phyloP scores from a whole-genome alignment of 2,113 vertebrate genomes.

The Pomatorhinus ruficollis region DNA sequence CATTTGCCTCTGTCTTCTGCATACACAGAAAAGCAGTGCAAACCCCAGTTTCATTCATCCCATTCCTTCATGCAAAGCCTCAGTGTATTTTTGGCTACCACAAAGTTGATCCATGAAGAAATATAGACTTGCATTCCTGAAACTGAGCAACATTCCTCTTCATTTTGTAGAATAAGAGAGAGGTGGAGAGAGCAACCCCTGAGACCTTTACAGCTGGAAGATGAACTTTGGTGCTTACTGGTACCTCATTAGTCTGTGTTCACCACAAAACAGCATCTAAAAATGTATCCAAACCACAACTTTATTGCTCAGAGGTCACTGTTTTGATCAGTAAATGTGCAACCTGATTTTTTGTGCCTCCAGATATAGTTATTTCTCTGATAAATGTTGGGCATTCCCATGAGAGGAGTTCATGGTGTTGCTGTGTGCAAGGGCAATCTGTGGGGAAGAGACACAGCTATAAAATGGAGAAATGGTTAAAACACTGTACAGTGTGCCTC shows the following conservation, averaged over 20 bases:
- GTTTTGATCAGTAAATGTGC: not conserved
- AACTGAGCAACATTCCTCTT: not conserved
- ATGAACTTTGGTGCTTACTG: not conserved
- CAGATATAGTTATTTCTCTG: not conserved
- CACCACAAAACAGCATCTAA: not conserved
- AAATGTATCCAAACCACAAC: not conserved
- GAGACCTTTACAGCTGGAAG: not conserved
- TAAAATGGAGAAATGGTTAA: not conserved
- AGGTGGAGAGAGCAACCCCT: not conserved
- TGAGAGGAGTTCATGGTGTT: not conserved
- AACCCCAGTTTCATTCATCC: not conserved
- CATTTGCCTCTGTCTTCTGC: not conserved
- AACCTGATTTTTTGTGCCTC: not conserved
- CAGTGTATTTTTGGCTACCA: not conserved
- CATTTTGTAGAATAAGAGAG: not conserved
- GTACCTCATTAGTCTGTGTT: not conserved
- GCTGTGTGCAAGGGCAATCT: not conserved
- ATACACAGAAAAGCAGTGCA: not conserved
- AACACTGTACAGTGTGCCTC: not conserved
- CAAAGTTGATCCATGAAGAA: not conserved
- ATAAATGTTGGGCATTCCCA: not conserved
- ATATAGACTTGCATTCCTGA: not conserved
- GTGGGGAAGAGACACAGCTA: not conserved
- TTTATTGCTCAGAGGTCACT: not conserved
- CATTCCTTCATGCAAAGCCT: not conserved